A percentile compares a stretch with the other conserved stretches of the same genome.
These are phyloP conservation scores for Betta splendens DNA, from an alignment of 2,797 vertebrate species.

Conservation along the genomic window DNA sequence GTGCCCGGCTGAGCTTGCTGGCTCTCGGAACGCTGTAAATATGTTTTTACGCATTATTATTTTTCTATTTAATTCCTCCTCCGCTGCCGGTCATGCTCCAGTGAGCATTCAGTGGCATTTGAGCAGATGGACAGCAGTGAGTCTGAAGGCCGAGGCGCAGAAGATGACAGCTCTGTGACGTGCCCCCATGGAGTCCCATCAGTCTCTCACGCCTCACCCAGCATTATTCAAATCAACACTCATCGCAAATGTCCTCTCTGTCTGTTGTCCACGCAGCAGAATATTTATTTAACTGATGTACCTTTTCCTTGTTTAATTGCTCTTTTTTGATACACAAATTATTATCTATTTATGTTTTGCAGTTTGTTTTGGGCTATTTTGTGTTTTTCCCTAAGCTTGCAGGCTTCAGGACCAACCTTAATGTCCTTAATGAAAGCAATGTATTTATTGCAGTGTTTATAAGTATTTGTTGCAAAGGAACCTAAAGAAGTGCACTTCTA, in stretches of 20 bases:
- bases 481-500: neutral
- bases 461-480: neutral
- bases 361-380: neutral
- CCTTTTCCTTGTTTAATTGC: neutral
- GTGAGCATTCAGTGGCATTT: slow-evolving; percentile 23
- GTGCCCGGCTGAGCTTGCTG: slow-evolving; percentile 1
- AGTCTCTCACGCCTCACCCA: neutral
- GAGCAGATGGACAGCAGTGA: slow-evolving; percentile 41
- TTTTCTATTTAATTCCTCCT: slow-evolving; percentile 9
- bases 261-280: neutral
- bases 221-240: slow-evolving; percentile 26
- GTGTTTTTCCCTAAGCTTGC: neutral
- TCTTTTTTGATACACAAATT: too few relatives aligned
- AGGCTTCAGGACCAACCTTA: neutral
- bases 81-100: slow-evolving; percentile 40
- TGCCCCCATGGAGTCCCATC: neutral
- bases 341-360: too few relatives aligned
- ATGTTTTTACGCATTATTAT: neutral
- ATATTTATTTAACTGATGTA: neutral
- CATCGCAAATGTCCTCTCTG: slow-evolving; percentile 1
- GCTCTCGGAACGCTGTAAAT: slow-evolving; percentile 22
- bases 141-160: slow-evolving; percentile 37
- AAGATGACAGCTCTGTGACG: slow-evolving; percentile 54
- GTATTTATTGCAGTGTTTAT: neutral
- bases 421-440: neutral